Conservation (phyloP, 37 sponge, comb jelly and placozoan genomes). For the Dysidea cf. avara region DNA sequence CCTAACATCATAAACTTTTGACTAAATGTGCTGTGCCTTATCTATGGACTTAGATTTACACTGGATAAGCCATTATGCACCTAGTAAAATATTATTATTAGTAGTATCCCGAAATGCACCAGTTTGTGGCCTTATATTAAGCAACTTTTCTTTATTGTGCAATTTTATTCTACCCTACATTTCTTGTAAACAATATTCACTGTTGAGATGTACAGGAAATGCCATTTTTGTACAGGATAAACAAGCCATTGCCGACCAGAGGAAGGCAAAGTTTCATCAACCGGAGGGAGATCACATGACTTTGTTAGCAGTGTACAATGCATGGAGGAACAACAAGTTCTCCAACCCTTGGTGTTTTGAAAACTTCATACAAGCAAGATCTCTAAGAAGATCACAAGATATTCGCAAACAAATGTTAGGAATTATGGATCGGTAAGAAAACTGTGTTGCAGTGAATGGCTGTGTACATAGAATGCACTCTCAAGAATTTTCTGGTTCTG, state of each 20-base stretch:
- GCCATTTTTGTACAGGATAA: constrained; percentile 75
- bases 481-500: background rate
- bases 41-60: no score
- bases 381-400: constrained; percentile 84
- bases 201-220: background rate
- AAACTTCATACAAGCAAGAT: constrained; percentile 95
- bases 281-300: constrained; percentile 98
- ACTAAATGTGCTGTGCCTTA: no score
- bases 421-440: constrained; percentile 87
- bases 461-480: constrained; percentile 2
- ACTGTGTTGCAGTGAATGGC: background rate
- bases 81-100: no score
- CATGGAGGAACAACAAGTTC: constrained; percentile 99
- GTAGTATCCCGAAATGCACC: no score
- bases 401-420: constrained; percentile 97
- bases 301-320: constrained; percentile 94
- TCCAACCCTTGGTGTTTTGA: constrained; percentile 96
- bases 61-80: no score
- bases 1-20: no score
- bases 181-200: background rate
- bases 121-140: background rate
- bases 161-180: background rate
- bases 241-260: constrained; percentile 94
- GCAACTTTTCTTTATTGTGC: background rate
- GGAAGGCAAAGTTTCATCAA: constrained; percentile 94